Evolutionary conservation across 2,888 invertebrate genomes (phyloP).

Genomic region (Eilema depressum): DNA sequence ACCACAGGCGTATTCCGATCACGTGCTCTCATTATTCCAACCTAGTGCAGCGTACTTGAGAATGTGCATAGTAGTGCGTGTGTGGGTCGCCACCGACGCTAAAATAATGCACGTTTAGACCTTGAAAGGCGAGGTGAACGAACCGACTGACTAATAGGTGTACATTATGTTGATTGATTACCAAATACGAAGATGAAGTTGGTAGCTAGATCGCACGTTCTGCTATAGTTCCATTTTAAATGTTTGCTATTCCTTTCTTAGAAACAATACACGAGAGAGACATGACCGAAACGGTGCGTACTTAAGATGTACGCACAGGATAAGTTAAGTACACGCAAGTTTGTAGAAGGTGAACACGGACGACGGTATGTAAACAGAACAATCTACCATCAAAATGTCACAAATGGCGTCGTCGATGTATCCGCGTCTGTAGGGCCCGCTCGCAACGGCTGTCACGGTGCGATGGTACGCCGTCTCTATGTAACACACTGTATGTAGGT

Average conservation of each 20-base stretch:
- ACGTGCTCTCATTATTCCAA: conserved; percentile 81
- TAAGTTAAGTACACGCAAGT: conserved; percentile 68
- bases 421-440: conserved; percentile 63
- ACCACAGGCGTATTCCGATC: conserved; percentile 76
- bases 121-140: conserved; percentile 80
- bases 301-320: conserved; percentile 74
- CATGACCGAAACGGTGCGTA: conserved; percentile 64
- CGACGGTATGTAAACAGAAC: conserved; percentile 72
- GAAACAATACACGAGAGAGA: conserved; percentile 62
- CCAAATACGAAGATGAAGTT: conserved; percentile 62
- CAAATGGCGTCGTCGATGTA: conserved; percentile 73
- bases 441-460: conserved; percentile 64
- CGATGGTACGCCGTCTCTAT: conserved; percentile 57
- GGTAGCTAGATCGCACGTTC: conserved; percentile 58
- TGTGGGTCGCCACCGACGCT: conserved; percentile 73
- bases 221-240: conserved; percentile 43
- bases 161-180: conserved; percentile 75
- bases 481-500: conserved; percentile 55
- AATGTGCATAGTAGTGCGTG: conserved; percentile 77
- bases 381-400: conserved; percentile 81
- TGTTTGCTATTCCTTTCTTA: conserved; percentile 60
- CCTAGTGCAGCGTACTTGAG: conserved; percentile 82
- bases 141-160: conserved; percentile 66
- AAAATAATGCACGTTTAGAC: conserved; percentile 73
- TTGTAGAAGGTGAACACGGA: conserved; percentile 60